Evolutionary conservation across 1,140 invertebrate species (phyloP), one percentile per base, ranked within the genome.

Genomic region (Trichonephila clavipes): DNA sequence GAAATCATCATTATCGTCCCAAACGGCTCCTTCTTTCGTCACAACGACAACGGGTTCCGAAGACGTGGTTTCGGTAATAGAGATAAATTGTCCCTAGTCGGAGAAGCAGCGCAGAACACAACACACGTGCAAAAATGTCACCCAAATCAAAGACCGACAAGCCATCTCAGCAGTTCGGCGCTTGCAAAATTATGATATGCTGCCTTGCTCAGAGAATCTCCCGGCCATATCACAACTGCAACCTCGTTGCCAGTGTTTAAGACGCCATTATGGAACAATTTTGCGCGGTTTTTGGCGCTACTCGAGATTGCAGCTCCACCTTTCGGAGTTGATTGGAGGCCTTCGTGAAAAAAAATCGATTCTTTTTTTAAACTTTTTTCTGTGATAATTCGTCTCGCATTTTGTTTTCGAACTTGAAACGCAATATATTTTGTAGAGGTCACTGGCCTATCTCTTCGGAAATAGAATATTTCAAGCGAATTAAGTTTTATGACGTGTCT

Each of bases 1-100:
- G 51, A 90, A 90, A 61, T 77, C 88, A 90, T 90, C 88, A 61
- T 81, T 69, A 61, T 90, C 88, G 40, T 90, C 88, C 88, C 88
- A 90, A 59, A 51, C 44, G 24, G 69, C 40, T 72, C 51, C 88
- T 24, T 90, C 88, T 21, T 90, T 81, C 19, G 88, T 90, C 12
- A 90, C 88, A 18, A 88, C 62, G 14, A 24, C 44, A 16, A 16
- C 88, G 19, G 88, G 88, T 24, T 90, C 88, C 14, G 88, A 90
- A 69, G 87, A 88, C 19, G 88, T 90, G 21, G 88, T 90, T 90
- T 90, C 88, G 88, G 69, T 81, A 81, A 51, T 69, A n/a, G 72
- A 77, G 34, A 77, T 28, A 77, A 90, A 90, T 81, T 90, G 88
- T 4, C 88, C 28, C 88, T 58, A 16, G 88, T 90, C 8, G 88